Conservation (phyloP, 2,888 invertebrate genomes). For the Erannis defoliaria region DNA sequence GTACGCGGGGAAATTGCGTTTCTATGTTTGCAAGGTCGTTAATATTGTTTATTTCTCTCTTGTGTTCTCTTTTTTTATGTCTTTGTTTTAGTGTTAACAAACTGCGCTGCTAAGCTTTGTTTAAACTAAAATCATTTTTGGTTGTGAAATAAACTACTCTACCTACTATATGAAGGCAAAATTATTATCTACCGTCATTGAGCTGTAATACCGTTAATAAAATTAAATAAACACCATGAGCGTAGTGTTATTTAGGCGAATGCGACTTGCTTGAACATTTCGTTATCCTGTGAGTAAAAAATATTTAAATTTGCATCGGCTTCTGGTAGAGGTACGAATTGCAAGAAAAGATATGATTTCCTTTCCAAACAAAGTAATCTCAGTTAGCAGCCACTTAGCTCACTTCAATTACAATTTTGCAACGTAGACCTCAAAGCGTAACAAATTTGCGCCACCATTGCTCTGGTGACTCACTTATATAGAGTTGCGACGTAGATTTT, state of each 20-base stretch:
- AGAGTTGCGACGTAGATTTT: not conserved
- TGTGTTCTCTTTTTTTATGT: not conserved
- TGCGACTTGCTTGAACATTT: too few relatives aligned
- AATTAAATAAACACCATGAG: too few relatives aligned
- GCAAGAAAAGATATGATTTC: not conserved
- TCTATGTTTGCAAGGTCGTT: conserved; percentile 14
- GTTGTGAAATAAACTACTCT: too few relatives aligned
- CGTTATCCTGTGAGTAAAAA: too few relatives aligned
- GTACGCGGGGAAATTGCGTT: conserved; percentile 6
- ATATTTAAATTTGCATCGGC: not conserved
- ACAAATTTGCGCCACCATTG: conserved; percentile 39
- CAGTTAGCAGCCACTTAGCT: conserved; percentile 29
- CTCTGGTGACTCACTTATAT: conserved; percentile 30
- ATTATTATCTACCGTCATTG: too few relatives aligned
- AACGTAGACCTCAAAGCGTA: conserved; percentile 37
- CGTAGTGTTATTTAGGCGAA: too few relatives aligned
- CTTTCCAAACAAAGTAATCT: conserved; percentile 27
- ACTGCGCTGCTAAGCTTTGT: too few relatives aligned
- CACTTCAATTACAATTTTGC: conserved; percentile 37
- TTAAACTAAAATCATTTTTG: too few relatives aligned
- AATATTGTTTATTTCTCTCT: not conserved
- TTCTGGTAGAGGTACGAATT: not conserved
- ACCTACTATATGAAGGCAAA: too few relatives aligned
- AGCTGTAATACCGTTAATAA: too few relatives aligned
- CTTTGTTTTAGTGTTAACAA: too few relatives aligned